Conservation (phyloP, 1,140 invertebrate genomes). For the Brachionus calyciflorus region DNA sequence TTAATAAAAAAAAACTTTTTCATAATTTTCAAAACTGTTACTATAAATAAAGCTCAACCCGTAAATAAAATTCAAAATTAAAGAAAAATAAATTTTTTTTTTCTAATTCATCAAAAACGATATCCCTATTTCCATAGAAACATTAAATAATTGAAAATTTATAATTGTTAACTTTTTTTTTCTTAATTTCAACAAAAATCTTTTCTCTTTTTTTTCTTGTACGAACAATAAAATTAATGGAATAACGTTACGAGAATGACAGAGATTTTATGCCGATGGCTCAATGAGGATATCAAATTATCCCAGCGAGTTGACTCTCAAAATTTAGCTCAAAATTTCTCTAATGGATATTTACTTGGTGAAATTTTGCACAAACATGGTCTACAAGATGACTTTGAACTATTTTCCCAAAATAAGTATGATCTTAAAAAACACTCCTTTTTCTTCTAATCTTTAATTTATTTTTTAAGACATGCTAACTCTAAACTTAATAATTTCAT, state of each 20-base stretch:
- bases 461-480: constrained; percentile 54
- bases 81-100: constrained; percentile 2
- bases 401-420: constrained; percentile 61
- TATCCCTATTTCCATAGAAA: constrained; percentile 25
- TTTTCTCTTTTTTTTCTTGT: no score
- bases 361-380: constrained; percentile 60
- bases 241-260: constrained; percentile 53
- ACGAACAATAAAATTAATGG: no score
- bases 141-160: constrained; percentile 24
- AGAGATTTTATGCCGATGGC: constrained; percentile 58
- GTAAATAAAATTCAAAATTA: constrained; percentile 2
- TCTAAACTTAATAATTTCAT: constrained; percentile 62
- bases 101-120: no score
- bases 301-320: constrained; percentile 54
- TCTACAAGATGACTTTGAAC: constrained; percentile 61
- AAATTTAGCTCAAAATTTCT: constrained; percentile 52
- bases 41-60: no score
- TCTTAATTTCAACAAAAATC: no score
- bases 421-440: constrained; percentile 47
- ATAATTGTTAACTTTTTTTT: no score
- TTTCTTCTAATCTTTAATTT: background rate
- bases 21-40: no score
- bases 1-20: no score
- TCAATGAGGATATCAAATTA: constrained; percentile 58
- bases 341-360: constrained; percentile 59